These are phyloP conservation scores for Acromyrmex heyeri DNA, from an alignment of 1,140 invertebrate genomes.

Conservation along the genomic window DNA sequence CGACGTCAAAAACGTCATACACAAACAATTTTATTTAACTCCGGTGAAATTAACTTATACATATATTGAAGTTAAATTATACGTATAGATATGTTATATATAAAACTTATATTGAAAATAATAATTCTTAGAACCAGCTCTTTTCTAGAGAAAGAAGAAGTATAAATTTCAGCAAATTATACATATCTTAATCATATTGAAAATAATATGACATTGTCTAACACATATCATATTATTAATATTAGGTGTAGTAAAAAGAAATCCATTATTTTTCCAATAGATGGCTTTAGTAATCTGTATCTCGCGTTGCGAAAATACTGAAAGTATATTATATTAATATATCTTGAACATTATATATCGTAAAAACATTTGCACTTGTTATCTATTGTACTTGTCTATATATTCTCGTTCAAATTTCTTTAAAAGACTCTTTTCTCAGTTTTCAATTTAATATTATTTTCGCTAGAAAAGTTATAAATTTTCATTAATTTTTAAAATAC, in stretches of 20 bases:
- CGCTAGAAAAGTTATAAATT: neutral
- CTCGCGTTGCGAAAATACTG: neutral
- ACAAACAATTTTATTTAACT: slow-evolving; percentile 29
- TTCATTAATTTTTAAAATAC: neutral
- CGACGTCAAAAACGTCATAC: neutral
- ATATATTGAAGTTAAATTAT: neutral
- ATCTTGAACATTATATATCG: neutral
- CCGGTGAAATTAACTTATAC: neutral
- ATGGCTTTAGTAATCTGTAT: no score
- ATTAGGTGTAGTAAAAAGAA: no score
- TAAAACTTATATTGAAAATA: neutral
- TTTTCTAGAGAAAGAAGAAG: no score
- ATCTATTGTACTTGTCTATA: neutral
- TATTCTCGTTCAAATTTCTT: neutral
- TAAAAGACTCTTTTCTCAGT: neutral
- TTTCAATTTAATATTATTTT: slow-evolving; percentile 11
- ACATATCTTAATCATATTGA: neutral
- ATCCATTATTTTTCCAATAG: no score
- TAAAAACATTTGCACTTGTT: neutral
- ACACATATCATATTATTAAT: neutral
- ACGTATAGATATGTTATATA: neutral
- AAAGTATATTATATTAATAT: neutral
- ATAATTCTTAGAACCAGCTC: neutral
- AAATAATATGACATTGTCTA: neutral
- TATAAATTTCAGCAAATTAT: neutral